Evolutionary conservation across 1,140 invertebrate genomes (phyloP).

Genomic region (Nephila pilipes): DNA sequence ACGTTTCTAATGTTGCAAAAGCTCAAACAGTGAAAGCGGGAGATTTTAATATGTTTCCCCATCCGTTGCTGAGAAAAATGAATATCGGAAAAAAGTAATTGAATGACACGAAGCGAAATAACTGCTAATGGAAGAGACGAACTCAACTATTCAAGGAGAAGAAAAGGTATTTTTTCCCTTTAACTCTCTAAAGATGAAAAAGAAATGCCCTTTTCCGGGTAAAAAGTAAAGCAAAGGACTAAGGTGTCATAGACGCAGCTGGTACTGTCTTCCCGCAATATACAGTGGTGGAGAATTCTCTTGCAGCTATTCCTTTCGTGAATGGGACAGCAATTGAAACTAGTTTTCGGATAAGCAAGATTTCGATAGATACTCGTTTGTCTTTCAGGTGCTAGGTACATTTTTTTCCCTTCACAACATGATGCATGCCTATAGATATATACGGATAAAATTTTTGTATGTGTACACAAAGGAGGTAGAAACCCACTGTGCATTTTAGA

Average conservation of each 20-base stretch:
- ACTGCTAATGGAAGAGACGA: neutral
- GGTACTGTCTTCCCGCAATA: conserved; percentile 39
- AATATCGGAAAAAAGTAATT: conserved; percentile 17
- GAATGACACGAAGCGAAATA: neutral
- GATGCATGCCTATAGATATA: conserved; percentile 14
- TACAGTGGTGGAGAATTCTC: conserved; percentile 6
- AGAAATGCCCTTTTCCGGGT: neutral
- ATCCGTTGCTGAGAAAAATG: neutral
- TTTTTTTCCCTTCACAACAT: neutral
- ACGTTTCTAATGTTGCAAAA: too few relatives aligned
- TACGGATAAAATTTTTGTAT: conserved; percentile 21
- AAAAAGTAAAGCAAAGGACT: conserved; percentile 27
- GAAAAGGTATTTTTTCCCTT: conserved; percentile 3
- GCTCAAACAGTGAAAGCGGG: neutral
- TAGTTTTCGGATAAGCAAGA: conserved; percentile 38
- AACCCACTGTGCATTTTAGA: neutral
- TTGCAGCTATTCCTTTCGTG: conserved; percentile 8
- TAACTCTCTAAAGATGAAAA: conserved; percentile 1
- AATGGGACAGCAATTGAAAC: conserved; percentile 47
- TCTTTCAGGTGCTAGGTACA: neutral
- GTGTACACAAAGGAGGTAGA: conserved; percentile 1
- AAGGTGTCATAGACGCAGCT: conserved; percentile 45
- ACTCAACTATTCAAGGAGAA: neutral
- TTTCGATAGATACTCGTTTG: conserved; percentile 18
- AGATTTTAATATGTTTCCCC: conserved; percentile 6